Conservation (phyloP, 2,888 invertebrate species). For the Masnerella sp. region DNA sequence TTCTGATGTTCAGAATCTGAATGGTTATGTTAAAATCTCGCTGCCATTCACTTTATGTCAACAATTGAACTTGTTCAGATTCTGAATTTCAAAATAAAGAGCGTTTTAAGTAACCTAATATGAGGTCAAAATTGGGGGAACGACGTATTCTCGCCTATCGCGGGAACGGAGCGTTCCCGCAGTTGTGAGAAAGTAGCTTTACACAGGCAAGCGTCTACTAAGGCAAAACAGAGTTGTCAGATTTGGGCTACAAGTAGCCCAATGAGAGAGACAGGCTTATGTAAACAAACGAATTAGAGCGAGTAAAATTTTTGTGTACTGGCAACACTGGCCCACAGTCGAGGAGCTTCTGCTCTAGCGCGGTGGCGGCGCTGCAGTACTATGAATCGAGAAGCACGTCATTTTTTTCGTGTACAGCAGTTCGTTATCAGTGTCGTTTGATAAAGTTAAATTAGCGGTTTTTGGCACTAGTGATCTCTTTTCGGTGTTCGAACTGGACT, state of each 20-base stretch:
- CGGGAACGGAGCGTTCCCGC: conserved; percentile 3
- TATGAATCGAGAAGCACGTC: neutral
- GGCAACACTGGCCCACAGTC: neutral
- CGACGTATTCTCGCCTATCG: conserved; percentile 1
- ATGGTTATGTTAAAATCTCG: neutral
- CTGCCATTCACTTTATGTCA: conserved; percentile 3
- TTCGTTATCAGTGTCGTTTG: neutral
- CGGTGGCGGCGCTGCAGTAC: neutral
- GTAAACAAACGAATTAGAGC: neutral
- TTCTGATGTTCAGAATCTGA: neutral
- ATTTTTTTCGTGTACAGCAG: neutral
- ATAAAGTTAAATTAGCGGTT: neutral
- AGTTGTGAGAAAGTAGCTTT: conserved; percentile 1
- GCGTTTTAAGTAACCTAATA: conserved; percentile 3
- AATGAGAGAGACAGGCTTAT: neutral
- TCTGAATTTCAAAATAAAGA: conserved; percentile 3
- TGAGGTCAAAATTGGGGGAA: conserved; percentile 2
- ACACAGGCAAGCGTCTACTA: conserved; percentile 1
- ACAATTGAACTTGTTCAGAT: conserved; percentile 3
- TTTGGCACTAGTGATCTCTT: neutral
- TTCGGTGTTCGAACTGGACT: neutral
- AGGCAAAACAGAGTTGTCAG: too few species aligned
- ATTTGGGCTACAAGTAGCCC: neutral
- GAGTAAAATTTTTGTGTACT: neutral
- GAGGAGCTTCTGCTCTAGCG: neutral